Conservation (phyloP, 2,888 invertebrate species). For the Leucania comma region DNA sequence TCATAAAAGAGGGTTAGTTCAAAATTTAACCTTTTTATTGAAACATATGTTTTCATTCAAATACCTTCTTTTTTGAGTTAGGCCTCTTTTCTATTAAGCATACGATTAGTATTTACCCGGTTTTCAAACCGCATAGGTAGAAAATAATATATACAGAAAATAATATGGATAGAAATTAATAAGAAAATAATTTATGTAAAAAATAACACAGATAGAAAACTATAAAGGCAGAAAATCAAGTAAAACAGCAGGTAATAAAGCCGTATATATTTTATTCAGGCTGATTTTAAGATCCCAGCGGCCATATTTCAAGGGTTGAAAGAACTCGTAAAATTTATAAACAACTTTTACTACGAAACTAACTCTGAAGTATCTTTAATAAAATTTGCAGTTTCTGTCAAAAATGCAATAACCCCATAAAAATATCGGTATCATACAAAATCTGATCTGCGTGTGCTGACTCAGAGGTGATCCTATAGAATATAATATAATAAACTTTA, state of each 20-base stretch:
- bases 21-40: no score
- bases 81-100: no score
- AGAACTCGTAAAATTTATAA: conserved; percentile 14
- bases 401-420: conserved; percentile 20
- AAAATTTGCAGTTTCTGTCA: conserved; percentile 8
- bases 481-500: no score
- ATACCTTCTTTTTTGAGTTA: no score
- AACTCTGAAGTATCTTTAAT: conserved; percentile 6
- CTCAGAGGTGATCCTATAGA: not conserved
- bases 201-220: no score
- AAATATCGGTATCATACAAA: not conserved
- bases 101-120: no score
- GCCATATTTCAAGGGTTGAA: not conserved
- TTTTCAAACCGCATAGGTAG: no score
- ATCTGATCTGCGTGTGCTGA: not conserved
- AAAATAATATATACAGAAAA: no score
- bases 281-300: not conserved
- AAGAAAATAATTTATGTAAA: no score
- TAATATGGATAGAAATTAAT: no score
- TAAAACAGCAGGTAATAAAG: not conserved
- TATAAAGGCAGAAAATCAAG: not conserved
- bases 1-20: no score
- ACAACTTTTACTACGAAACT: conserved; percentile 1
- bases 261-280: not conserved
- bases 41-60: no score